A percentile compares a stretch with the other conserved stretches of the same genome.
phyloP scores from a whole-genome alignment of 2,113 vertebrate species.

The Thunnus maccoyii region DNA sequence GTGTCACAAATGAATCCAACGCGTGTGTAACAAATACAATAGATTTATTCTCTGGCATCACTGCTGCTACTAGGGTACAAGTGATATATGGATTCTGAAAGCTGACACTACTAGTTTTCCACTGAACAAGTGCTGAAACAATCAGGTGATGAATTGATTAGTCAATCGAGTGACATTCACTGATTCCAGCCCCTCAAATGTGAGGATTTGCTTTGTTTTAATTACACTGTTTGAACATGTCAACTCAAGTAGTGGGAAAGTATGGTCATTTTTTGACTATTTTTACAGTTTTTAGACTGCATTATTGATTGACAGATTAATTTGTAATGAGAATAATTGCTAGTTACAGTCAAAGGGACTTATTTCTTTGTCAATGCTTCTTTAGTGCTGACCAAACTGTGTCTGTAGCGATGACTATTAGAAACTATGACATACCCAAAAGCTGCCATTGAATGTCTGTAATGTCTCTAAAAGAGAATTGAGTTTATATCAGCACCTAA shows the following conservation, averaged over 20 bases:
- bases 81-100: not conserved
- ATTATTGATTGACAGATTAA: not conserved
- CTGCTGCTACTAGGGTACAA: not conserved
- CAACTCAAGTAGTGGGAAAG: too few relatives aligned
- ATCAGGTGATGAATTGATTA: too few relatives aligned
- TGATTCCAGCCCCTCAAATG: too few relatives aligned
- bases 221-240: not conserved
- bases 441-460: not conserved
- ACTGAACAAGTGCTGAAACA: not conserved
- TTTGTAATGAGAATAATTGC: not conserved
- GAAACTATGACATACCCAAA: too few relatives aligned
- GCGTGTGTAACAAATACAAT: constrained; percentile 11
- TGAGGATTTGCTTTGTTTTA: too few relatives aligned
- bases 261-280: too few relatives aligned
- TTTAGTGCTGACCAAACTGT: not conserved
- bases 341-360: not conserved
- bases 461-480: too few relatives aligned
- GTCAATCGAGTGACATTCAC: too few relatives aligned
- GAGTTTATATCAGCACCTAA: too few relatives aligned
- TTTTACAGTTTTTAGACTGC: too few relatives aligned
- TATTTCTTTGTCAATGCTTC: not conserved
- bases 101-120: not conserved
- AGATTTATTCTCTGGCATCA: constrained; percentile 26
- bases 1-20: constrained; percentile 39
- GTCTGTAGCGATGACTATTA: not conserved